Conservation (phyloP, 2,888 invertebrate genomes). For the Agrenia bidenticulata region DNA sequence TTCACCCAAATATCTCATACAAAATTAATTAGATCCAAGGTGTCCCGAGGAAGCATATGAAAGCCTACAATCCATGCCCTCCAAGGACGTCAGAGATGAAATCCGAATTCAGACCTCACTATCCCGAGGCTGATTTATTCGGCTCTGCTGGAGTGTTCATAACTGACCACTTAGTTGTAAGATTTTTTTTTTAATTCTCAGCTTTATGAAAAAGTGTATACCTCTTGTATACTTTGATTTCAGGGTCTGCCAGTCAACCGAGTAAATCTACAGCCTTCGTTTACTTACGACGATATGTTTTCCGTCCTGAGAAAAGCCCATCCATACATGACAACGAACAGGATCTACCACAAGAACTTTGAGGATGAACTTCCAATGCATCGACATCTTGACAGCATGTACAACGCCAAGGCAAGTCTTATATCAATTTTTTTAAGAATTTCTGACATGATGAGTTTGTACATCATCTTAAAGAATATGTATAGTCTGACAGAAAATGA, state of each 20-base stretch:
- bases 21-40: slow-evolving; percentile 12
- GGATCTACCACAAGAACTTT: slow-evolving; percentile 15
- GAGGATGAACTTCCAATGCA: slow-evolving; percentile 19
- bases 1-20: not conserved
- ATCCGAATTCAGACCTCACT: not conserved
- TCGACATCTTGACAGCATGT: not conserved
- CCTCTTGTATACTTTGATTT: not conserved
- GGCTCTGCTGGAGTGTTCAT: slow-evolving; percentile 7
- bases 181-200: not conserved
- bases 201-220: not conserved
- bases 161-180: slow-evolving; percentile 16
- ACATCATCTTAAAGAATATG: too few species aligned
- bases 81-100: not conserved
- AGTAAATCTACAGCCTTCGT: slow-evolving; percentile 2
- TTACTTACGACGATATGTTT: slow-evolving; percentile 16
- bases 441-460: too few species aligned
- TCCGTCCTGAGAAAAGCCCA: slow-evolving; percentile 13
- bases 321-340: slow-evolving; percentile 14
- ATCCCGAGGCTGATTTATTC: slow-evolving; percentile 6
- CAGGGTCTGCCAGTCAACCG: slow-evolving; percentile 10
- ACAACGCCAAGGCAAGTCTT: not conserved
- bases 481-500: too few species aligned
- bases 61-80: slow-evolving; percentile 12
- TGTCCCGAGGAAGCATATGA: slow-evolving; percentile 3
- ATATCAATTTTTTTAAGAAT: not conserved